Base-by-base conservation (phyloP, 37 sponge, comb jelly and placozoan genomes). In the Hexactinellida sp. region DNA sequence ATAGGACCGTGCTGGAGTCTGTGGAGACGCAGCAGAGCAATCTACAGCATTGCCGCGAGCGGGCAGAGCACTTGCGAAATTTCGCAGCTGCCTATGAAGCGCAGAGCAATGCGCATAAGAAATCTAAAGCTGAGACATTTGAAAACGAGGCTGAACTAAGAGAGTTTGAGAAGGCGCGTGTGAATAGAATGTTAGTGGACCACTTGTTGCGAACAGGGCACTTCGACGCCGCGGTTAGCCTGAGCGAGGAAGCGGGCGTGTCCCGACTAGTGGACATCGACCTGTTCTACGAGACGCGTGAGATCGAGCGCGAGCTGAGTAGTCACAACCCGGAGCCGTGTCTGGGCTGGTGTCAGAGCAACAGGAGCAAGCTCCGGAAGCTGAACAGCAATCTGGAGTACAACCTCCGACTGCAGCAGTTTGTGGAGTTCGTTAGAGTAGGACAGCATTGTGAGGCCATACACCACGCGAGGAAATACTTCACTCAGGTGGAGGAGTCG, bases 311-410 rank as follows among this genome's bases (percentile, higher is more conserved):
- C 0, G 93, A 88, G 35, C 86, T 99, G 35, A 52, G 37, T 1
- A 84, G 37, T 10, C 93, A 90, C 85, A 82, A 99, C 87, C 94
- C 93, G 1, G 89, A 54, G 1, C 96, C 94, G 24, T 99, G 99
- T 54, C 85, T 98, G 36, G 87, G 85, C 0, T 98, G 93, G 94
- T 98, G 99, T 87, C 86, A 91, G 25, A 96, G 94, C 36, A 95
- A 98, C 88, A 92, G 89, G 84, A 92, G 92, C 21, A 95, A 94
- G 71, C 89, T 98, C 23, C 89, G 91, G 54, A 91, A 89, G 55
- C 38, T 95, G 54, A 94, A 93, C 93, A 98, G 99, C 87, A 88
- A 85, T 1, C 84, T 99, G 51, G 99, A 99, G 87, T 93, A 92
- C 71, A 87, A 92, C 24, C 76, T 92, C 37, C 88, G 91, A 38